Percentiles rank a stretch among this genome's conserved stretches.
Evolutionary conservation across 1,140 invertebrate species (phyloP).

Genomic region (Elymnias hypermnestra): DNA sequence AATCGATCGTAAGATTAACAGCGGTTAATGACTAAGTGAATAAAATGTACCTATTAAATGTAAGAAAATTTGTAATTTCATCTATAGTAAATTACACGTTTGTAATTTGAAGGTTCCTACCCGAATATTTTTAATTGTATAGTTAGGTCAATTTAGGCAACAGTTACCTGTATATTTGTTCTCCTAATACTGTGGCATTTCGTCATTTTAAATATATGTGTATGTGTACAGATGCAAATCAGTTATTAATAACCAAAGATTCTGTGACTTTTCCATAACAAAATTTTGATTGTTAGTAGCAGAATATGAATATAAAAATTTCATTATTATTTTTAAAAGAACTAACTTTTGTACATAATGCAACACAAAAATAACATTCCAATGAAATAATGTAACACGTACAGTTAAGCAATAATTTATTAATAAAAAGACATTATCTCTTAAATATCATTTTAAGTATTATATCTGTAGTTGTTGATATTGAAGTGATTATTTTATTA

Average conservation of each 20-base stretch:
- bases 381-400: too few relatives aligned
- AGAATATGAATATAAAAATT: too few relatives aligned
- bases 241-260: constrained; percentile 25
- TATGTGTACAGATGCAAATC: not conserved
- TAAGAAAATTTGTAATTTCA: constrained; percentile 22
- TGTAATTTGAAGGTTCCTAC: constrained; percentile 65
- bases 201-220: constrained; percentile 1
- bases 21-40: constrained; percentile 19
- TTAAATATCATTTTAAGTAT: too few relatives aligned
- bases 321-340: too few relatives aligned
- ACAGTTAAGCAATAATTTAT: too few relatives aligned
- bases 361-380: not conserved
- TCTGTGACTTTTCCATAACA: constrained; percentile 10
- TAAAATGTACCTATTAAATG: constrained; percentile 32
- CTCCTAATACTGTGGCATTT: constrained; percentile 9
- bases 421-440: too few relatives aligned
- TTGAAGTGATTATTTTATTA: not conserved
- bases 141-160: constrained; percentile 42
- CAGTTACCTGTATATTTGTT: constrained; percentile 47
- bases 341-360: too few relatives aligned
- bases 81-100: constrained; percentile 23
- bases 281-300: too few relatives aligned
- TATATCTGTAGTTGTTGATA: too few relatives aligned
- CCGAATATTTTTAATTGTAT: constrained; percentile 56
- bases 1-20: constrained; percentile 5